These are phyloP conservation scores for Limulus polyphemus DNA, from an alignment of 2,888 invertebrate species.

Conservation along the genomic window DNA sequence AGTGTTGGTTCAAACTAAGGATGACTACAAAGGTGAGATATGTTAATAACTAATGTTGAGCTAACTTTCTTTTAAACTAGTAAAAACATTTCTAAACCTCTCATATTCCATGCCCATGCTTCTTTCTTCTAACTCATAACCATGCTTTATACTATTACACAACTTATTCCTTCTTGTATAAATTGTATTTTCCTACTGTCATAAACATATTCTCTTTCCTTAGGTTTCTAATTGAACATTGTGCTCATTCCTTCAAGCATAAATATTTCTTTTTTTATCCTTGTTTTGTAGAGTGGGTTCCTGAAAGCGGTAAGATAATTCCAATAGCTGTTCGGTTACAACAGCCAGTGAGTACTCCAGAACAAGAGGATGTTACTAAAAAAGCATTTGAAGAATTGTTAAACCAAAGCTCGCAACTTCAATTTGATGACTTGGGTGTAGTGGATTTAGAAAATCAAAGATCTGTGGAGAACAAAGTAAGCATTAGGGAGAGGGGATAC, in stretches of 20 bases:
- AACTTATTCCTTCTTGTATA: background rate
- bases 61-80: background rate
- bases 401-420: constrained; percentile 44
- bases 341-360: constrained; percentile 38
- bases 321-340: constrained; percentile 1
- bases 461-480: background rate
- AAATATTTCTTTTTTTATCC: background rate
- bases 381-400: constrained; percentile 60
- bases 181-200: no score
- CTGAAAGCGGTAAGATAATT: constrained; percentile 2
- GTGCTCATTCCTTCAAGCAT: background rate
- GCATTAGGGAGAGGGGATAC: constrained; percentile 29
- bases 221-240: no score
- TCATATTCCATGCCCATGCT: no score
- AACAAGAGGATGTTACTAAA: constrained; percentile 56
- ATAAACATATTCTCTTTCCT: no score
- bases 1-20: constrained; percentile 43
- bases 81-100: no score
- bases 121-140: no score
- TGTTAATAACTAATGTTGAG: constrained; percentile 5
- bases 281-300: background rate
- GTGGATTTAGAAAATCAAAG: constrained; percentile 32
- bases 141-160: no score
- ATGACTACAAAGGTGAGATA: constrained; percentile 30
- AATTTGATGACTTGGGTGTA: constrained; percentile 35